These are phyloP conservation scores for Solen grandis DNA, from an alignment of 1,140 invertebrate species.

Conservation along the genomic window DNA sequence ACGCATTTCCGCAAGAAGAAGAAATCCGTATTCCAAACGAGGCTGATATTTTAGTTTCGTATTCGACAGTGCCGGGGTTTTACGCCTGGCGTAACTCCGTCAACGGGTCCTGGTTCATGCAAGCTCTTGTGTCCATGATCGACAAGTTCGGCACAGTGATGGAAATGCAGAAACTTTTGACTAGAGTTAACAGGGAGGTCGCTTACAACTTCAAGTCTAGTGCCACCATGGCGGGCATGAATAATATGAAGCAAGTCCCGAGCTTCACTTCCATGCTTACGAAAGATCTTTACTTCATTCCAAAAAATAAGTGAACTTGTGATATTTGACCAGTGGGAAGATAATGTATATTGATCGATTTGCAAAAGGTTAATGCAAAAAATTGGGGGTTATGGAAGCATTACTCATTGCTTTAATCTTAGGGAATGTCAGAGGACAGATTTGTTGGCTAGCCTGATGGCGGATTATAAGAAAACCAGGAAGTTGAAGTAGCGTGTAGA, in stretches of 20 bases:
- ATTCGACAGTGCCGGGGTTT: constrained; percentile 68
- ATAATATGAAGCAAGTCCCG: constrained; percentile 45
- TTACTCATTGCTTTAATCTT: too few relatives aligned
- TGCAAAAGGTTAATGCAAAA: too few relatives aligned
- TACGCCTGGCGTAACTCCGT: constrained; percentile 60
- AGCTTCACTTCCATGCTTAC: constrained; percentile 48
- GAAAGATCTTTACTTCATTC: constrained; percentile 47
- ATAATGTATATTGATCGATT: too few relatives aligned
- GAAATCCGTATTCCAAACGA: constrained; percentile 61
- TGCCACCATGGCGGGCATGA: constrained; percentile 10
- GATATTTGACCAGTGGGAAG: too few relatives aligned
- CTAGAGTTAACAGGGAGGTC: constrained; percentile 32
- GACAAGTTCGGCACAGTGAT: constrained; percentile 44
- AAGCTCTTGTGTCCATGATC: constrained; percentile 28
- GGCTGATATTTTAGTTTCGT: constrained; percentile 67
- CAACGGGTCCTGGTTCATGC: constrained; percentile 69
- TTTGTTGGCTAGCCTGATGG: too few relatives aligned
- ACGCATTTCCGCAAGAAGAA: background rate
- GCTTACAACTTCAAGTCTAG: constrained; percentile 39
- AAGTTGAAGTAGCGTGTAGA: too few relatives aligned
- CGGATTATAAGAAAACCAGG: too few relatives aligned
- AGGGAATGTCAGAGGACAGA: too few relatives aligned
- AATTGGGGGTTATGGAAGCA: too few relatives aligned
- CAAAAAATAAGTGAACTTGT: too few relatives aligned
- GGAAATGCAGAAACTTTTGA: constrained; percentile 43